Percentiles rank a stretch among this genome's conserved stretches.
Evolutionary conservation across 2,113 vertebrate genomes (phyloP).

Genomic region (Epinephelus fuscoguttatus): DNA sequence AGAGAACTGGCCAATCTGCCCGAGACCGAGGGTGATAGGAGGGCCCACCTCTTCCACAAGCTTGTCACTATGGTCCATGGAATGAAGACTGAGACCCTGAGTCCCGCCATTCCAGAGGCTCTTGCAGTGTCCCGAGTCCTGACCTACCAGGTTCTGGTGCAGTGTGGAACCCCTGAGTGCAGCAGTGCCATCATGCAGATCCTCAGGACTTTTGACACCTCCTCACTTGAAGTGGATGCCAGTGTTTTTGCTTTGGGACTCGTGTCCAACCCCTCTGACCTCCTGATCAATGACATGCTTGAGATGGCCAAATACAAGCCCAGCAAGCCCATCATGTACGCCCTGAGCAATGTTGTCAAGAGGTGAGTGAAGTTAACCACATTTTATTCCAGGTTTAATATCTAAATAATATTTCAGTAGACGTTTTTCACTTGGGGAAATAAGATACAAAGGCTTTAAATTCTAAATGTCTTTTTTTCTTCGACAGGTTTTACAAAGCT

Average conservation of each 20-base stretch:
- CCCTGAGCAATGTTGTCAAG: slow-evolving; percentile 90
- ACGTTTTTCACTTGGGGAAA: not conserved
- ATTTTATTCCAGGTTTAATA: not conserved
- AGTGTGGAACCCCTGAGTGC: slow-evolving; percentile 94
- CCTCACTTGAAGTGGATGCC: slow-evolving; percentile 85
- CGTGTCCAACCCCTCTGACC: slow-evolving; percentile 87
- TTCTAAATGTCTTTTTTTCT: not conserved
- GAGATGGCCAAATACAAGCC: slow-evolving; percentile 88
- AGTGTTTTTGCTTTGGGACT: slow-evolving; percentile 90
- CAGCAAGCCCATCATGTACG: slow-evolving; percentile 91
- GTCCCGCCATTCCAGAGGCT: slow-evolving; percentile 70
- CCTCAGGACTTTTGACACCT: slow-evolving; percentile 82
- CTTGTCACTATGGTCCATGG: slow-evolving; percentile 89
- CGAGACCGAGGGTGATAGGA: slow-evolving; percentile 84
- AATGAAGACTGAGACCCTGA: slow-evolving; percentile 84
- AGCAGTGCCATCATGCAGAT: slow-evolving; percentile 89
- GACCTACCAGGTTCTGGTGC: slow-evolving; percentile 90
- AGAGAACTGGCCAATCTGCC: slow-evolving; percentile 87
- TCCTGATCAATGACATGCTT: slow-evolving; percentile 89
- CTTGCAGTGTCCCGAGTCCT: slow-evolving; percentile 83
- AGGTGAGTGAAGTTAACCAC: slow-evolving; percentile 84
- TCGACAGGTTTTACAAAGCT: slow-evolving; percentile 86
- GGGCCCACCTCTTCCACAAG: slow-evolving; percentile 88
- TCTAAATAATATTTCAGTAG: not conserved
- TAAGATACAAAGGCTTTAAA: too few relatives aligned